phyloP scores from a whole-genome alignment of 2,113 vertebrate species.

The Mirounga angustirostris region DNA sequence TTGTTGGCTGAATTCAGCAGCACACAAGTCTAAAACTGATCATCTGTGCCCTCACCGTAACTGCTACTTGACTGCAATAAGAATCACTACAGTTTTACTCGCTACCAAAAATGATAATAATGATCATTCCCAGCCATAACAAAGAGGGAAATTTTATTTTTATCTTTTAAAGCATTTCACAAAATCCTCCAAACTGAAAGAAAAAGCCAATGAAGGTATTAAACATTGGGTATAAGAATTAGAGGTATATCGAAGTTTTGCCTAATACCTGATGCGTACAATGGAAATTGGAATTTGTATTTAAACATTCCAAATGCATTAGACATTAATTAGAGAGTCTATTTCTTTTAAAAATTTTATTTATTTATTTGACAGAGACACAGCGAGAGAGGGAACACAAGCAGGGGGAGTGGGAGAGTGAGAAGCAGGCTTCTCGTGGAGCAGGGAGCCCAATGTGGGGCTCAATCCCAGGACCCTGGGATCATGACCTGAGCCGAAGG shows the following conservation, averaged over 20 bases:
- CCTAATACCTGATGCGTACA: background rate
- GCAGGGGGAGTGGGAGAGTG: no score
- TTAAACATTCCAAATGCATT: background rate
- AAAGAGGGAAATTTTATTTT: constrained; percentile 9
- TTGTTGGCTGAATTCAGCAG: constrained; percentile 66
- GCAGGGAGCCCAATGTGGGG: no score
- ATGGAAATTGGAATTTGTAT: constrained; percentile 4
- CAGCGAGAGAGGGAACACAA: no score
- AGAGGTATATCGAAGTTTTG: background rate
- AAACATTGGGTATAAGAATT: constrained; percentile 21
- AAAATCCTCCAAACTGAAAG: constrained; percentile 32
- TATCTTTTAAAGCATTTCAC: constrained; percentile 37
- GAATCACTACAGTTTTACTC: constrained; percentile 51
- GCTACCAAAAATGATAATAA: constrained; percentile 24
- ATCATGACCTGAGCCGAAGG: no score
- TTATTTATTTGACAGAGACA: no score
- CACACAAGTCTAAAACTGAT: constrained; percentile 32
- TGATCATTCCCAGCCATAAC: background rate
- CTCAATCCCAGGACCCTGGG: no score
- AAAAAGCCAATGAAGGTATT: constrained; percentile 7
- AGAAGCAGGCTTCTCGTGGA: no score
- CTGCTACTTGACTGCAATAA: constrained; percentile 36
- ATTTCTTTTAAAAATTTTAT: background rate
- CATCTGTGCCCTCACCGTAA: constrained; percentile 52
- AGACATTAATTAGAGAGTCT: background rate